Base-by-base conservation (phyloP, 2,113 vertebrate species). In the Parotia lawesii region DNA sequence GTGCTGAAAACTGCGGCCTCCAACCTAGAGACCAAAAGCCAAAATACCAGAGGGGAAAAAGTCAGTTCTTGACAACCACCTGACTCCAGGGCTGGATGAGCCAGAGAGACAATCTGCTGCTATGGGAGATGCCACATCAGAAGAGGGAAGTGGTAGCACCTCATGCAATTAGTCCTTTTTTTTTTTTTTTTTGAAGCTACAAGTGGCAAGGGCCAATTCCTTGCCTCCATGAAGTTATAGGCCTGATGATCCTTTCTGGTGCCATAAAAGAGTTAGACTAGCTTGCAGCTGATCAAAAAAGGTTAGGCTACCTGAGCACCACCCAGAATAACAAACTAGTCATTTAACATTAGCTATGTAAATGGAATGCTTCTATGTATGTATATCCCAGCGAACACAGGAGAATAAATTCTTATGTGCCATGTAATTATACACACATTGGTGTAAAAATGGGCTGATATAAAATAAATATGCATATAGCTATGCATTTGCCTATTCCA, bases 51-150 rank as follows among this genome's bases (percentile, higher is more conserved):
- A 95, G 95, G 93, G 90, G 67, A 29, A 93, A 86, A 89, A 91
- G 85, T 66, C 90, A 66, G n/a, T 35, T 92, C 86, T 85, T 91
- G 88, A 95, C 84, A 96, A 86, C 72, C 27, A n/a, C 84, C 89
- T 89, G 89, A 90, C 94, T 96, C 83, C 87, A 50, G 92, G 90
- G 75, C 1, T 89, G 73, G 47, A 86, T 15, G 24, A 96, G 95
- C 85, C 90, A 94, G 84, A 56, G 66, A 81, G 81, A 94, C 91
- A 96, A 95, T 96, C 93, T 95, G 93, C 95, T 96, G 76, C 90
- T 91, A 74, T 14, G 17, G 89, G 75, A 94, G 75, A 78, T 89
- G 86, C 90, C 90, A 91, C 72, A 88, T 89, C 84, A 89, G 78
- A 89, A 69, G 57, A 87, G 57, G n/a, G 37, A 89, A 88, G 45